These are phyloP conservation scores for Bombus sibiricus DNA, from an alignment of 1,140 invertebrate species.

Conservation along the genomic window DNA sequence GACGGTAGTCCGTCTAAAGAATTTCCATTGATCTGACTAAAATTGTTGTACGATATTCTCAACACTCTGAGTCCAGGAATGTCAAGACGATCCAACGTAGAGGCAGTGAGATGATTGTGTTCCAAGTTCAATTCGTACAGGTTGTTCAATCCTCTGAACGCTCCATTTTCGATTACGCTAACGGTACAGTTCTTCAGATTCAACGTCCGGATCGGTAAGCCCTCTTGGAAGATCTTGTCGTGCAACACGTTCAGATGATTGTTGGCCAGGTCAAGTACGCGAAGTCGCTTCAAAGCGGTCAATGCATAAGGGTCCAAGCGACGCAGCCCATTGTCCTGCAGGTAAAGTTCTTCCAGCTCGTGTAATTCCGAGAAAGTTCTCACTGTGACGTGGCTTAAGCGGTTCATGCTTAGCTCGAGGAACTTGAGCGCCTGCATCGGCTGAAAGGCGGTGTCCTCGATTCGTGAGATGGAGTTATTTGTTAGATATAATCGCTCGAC, in stretches of 20 bases:
- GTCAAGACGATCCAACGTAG: constrained; percentile 88
- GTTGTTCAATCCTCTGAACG: constrained; percentile 87
- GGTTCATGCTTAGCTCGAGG: constrained; percentile 90
- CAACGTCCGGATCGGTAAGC: constrained; percentile 84
- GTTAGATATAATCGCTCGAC: constrained; percentile 91
- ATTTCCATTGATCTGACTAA: constrained; percentile 86
- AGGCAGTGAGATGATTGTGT: constrained; percentile 88
- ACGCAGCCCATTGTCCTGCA: constrained; percentile 84
- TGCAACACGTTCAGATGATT: constrained; percentile 84
- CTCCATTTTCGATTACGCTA: constrained; percentile 85
- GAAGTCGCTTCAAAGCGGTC: constrained; percentile 84
- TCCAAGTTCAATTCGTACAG: constrained; percentile 89
- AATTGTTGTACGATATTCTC: constrained; percentile 90
- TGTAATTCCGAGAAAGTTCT: constrained; percentile 88
- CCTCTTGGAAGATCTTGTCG: constrained; percentile 85
- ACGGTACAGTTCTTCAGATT: constrained; percentile 86
- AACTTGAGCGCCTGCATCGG: constrained; percentile 89
- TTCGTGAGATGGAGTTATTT: constrained; percentile 90
- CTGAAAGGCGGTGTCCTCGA: constrained; percentile 91
- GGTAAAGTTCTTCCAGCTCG: constrained; percentile 87
- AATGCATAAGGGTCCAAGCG: constrained; percentile 85
- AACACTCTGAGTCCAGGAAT: constrained; percentile 89
- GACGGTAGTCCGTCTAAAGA: constrained; percentile 89
- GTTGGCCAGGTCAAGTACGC: constrained; percentile 85
- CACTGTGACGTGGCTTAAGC: constrained; percentile 85